Base-by-base conservation (phyloP, 92 coral and sea anemone species). In the Muricea muricata region DNA sequence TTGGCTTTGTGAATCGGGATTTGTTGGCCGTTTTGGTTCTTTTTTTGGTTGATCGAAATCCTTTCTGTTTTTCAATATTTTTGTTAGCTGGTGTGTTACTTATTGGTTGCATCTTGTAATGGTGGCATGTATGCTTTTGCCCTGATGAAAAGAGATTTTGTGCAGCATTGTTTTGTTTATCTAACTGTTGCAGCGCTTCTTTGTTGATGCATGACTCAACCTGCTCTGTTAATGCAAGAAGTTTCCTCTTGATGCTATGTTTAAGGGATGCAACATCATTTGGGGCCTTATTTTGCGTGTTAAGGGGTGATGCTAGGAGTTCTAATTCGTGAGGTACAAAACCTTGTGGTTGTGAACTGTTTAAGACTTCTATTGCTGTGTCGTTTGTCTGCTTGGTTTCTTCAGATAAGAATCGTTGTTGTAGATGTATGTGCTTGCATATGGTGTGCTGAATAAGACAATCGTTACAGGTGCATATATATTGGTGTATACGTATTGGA, bases 51-150 rank as follows among this genome's bases (percentile, higher is more conserved):
- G n/a, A n/a, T n/a, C n/a, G n/a, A n/a, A n/a, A n/a, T n/a, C n/a
- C n/a, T n/a, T n/a, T n/a, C n/a, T n/a, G n/a, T n/a, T n/a, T n/a
- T n/a, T n/a, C n/a, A n/a, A n/a, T n/a, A n/a, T n/a, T n/a, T n/a
- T n/a, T n/a, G n/a, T n/a, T n/a, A n/a, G n/a, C n/a, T n/a, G n/a
- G n/a, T n/a, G n/a, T n/a, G n/a, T n/a, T n/a, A n/a, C n/a, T n/a
- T n/a, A n/a, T n/a, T n/a, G n/a, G n/a, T n/a, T n/a, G 71, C 63
- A 58, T 69, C 75, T 58, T 82, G 56, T 82, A 54, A 33, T 69
- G 55, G 31, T 68, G 87, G 80, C 61, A 57, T 66, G 73, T 47
- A 69, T 52, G 73, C 67, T 70, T 82, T 68, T 82, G 87, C 58
- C 68, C 80, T 52, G 65, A 57, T 17, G 65, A 57, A 57, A 57